Evolutionary conservation across 2,797 vertebrate genomes (phyloP).

Genomic region (Ambastaia sidthimunki): DNA sequence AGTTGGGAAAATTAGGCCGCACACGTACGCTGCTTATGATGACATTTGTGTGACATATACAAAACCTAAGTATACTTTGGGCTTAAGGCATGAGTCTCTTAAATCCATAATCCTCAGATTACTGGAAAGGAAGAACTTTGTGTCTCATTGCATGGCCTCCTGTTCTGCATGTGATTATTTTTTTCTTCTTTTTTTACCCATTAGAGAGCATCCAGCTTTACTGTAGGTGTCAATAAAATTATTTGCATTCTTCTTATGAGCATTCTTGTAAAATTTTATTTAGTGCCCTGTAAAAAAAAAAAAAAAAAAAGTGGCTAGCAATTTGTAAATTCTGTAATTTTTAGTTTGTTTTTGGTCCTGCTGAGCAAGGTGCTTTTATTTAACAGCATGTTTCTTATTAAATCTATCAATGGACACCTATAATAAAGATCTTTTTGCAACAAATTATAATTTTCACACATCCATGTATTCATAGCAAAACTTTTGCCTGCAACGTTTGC

Average conservation of each 20-base stretch:
- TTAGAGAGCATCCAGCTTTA: not conserved
- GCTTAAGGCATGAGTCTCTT: not conserved
- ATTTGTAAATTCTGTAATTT: not conserved
- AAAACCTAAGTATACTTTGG: not conserved
- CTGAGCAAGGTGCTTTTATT: not conserved
- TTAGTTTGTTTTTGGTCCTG: not conserved
- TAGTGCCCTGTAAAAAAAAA: not conserved
- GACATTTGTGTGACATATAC: not conserved
- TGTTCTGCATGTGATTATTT: conserved; percentile 23
- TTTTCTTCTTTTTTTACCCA: not conserved
- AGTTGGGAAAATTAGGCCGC: too few species aligned
- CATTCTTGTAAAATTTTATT: not conserved
- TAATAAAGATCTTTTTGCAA: not conserved
- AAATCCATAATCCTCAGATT: not conserved
- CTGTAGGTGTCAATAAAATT: conserved; percentile 30
- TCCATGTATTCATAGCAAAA: not conserved
- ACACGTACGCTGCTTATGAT: too few species aligned
- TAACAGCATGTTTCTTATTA: conserved; percentile 9
- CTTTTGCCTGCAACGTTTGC: conserved; percentile 5
- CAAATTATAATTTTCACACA: not conserved
- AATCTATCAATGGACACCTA: not conserved
- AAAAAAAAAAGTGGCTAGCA: too few species aligned
- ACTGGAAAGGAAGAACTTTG: not conserved
- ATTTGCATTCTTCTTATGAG: not conserved
- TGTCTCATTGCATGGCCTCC: not conserved